Evolutionary conservation across 2,888 invertebrate genomes (phyloP), one percentile per base, ranked within the genome.

Genomic region (Nyleta sp.): DNA sequence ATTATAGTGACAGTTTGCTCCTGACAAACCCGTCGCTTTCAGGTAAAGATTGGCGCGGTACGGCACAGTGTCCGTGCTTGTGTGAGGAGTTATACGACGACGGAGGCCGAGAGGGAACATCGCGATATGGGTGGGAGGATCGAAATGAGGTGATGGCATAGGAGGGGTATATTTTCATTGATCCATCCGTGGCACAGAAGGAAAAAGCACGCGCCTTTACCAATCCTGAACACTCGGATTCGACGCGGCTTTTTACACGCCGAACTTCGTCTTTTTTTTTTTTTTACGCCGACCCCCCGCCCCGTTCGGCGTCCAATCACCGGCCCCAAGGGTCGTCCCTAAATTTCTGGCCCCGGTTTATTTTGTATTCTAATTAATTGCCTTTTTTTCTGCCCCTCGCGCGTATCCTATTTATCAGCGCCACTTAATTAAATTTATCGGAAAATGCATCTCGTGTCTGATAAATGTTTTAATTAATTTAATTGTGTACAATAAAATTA

Each of bases 111-210:
- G 71, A 53, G 77, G 50, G 60, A 72, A 55, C 76, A 67, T 53
- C 70, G 64, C 22, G 68, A 50, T 53, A 77, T 64, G 81, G 82
- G 80, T 80, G 82, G 77, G 80, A 78, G 76, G 78, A 78, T 83
- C 80, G 80, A 73, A 80, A 71, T 62, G 76, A 70, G 80, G 72
- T 77, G 82, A 42, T 75, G 81, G 74, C 60, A 78, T 74, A 79
- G 82, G 83, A 83, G 82, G 84, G 86, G 84, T 85, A 84, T 79
- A 86, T 86, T 89, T 89, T 90, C 90, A 90, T 90, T 90, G 90
- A 90, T 90, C 90, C 90, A 79, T 85, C 83, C 84, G 82, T 82
- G 84, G 85, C 82, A 86, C 85, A 86, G 84, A 87, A 85, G 86
- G 83, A 79, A 80, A 77, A 71, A 73, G 77, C 80, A 72, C 82